Evolutionary conservation across 2,113 vertebrate species (phyloP).

Genomic region (Chroicocephalus ridibundus): DNA sequence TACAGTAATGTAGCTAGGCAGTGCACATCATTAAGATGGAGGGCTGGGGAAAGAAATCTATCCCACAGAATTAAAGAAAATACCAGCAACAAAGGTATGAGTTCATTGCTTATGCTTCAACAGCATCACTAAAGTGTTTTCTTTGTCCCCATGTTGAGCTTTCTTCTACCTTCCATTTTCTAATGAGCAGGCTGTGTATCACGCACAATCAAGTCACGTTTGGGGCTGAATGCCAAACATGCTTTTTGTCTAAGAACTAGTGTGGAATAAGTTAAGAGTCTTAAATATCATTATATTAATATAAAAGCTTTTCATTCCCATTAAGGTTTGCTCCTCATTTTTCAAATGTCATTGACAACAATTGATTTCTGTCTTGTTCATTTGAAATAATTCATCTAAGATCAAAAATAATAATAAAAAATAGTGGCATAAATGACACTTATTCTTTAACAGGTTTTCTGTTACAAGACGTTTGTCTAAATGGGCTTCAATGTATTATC

Average conservation of each 20-base stretch:
- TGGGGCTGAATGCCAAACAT: background rate
- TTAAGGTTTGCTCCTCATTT: slow-evolving; percentile 4
- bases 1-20: background rate
- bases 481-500: slow-evolving; percentile 3
- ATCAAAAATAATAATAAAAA: slow-evolving; percentile 19
- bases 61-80: background rate
- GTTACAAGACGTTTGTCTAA: slow-evolving; percentile 39
- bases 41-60: background rate
- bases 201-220: background rate
- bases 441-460: slow-evolving; percentile 31
- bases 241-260: background rate
- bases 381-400: slow-evolving; percentile 37
- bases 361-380: slow-evolving; percentile 17
- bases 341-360: slow-evolving; percentile 3
- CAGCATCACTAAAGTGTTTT: background rate
- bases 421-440: background rate
- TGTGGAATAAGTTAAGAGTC: background rate
- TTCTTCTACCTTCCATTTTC: background rate
- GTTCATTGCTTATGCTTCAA: background rate
- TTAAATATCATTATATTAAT: slow-evolving; percentile 11
- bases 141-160: background rate
- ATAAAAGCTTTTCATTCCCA: slow-evolving; percentile 23
- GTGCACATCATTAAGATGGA: background rate
- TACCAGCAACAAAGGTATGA: background rate
- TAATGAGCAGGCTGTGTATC: background rate